Evolutionary conservation across 2,797 vertebrate genomes (phyloP), one percentile per base, ranked within the genome.

Genomic region (Propithecus perrieri): DNA sequence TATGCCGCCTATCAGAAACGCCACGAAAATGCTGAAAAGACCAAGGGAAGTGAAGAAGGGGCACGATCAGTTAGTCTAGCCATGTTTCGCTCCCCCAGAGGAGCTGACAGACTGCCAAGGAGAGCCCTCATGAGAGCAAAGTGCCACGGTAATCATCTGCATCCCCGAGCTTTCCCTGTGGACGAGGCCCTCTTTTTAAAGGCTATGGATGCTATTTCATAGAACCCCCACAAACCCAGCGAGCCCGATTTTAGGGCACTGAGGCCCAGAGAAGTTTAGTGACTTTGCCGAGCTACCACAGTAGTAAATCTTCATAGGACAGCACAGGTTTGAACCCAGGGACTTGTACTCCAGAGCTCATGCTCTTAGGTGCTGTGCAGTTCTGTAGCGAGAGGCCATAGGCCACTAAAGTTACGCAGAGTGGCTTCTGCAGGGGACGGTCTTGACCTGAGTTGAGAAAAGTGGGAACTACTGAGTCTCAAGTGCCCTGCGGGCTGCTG

Each of bases 51-150:
- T 35, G 0, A 43, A 41, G 24, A 30, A 43, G 12, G 33, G 15
- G 18, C 7, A 22, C 41, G 28, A 22, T 26, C 22, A 0, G 7
- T 38, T 61, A 50, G 9, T 7, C 57, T 4, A 9, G 41, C 46
- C 22, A 0, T 18, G 38, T 30, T 53, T n/a, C 43, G 30, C 22
- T 28, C 26, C 17, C 5, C 8, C 0, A 1, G 12, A 28, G 30
- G 61, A 57, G 24, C 28, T 13, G 41, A 41, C 20, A 15, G 85
- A 57, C 20, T 65, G 63, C 50, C 6, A 24, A 33, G 35, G 55
- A 85, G 26, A 15, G 26, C 26, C 7, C 15, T 55, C 35, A 4
- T 2, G 1, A n/a, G 22, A 65, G 75, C 14, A 28, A 79, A 33
- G n/a, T 30, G 72, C 1, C 7, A 6, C 30, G 20, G 28, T 17